phyloP scores from a whole-genome alignment of 1,140 invertebrate species.

The Bombus waltoni region DNA sequence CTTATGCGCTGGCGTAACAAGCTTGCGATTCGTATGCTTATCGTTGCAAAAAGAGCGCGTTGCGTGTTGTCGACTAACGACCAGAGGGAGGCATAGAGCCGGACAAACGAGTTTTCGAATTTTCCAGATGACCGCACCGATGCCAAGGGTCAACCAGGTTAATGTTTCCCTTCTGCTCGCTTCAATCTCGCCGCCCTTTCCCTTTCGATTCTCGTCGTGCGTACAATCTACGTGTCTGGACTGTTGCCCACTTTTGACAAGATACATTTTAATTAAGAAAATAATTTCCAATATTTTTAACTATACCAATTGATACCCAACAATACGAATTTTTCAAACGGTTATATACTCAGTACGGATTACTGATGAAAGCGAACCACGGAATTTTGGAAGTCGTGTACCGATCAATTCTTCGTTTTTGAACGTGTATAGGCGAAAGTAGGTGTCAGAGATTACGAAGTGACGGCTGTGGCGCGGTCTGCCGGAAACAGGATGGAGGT shows the following conservation, averaged over 20 bases:
- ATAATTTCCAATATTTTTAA: too few species aligned
- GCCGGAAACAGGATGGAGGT: conserved; percentile 74
- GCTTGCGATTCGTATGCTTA: conserved; percentile 42
- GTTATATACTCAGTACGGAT: neutral
- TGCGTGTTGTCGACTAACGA: conserved; percentile 51
- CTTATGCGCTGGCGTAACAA: conserved; percentile 26
- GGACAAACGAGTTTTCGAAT: conserved; percentile 67
- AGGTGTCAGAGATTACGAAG: conserved; percentile 58
- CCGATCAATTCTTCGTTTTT: conserved; percentile 45
- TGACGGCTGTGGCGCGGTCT: conserved; percentile 60
- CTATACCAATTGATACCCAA: too few species aligned
- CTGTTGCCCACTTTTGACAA: neutral
- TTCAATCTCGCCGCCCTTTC: conserved; percentile 1
- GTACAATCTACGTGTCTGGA: neutral
- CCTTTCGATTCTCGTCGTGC: conserved; percentile 19
- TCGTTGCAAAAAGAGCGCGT: conserved; percentile 59
- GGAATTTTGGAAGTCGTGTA: conserved; percentile 14
- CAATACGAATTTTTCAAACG: neutral
- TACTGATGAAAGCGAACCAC: neutral
- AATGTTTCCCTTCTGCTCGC: conserved; percentile 55
- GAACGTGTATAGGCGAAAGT: conserved; percentile 34
- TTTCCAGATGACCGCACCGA: conserved; percentile 57
- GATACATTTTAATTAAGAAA: too few species aligned
- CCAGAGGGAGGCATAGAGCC: conserved; percentile 50
- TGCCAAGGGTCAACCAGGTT: conserved; percentile 58